Percentiles rank a stretch among this genome's conserved stretches.
These are phyloP conservation scores for Drosophila bipectinata DNA, from an alignment of 1,140 invertebrate genomes.

Conservation along the genomic window DNA sequence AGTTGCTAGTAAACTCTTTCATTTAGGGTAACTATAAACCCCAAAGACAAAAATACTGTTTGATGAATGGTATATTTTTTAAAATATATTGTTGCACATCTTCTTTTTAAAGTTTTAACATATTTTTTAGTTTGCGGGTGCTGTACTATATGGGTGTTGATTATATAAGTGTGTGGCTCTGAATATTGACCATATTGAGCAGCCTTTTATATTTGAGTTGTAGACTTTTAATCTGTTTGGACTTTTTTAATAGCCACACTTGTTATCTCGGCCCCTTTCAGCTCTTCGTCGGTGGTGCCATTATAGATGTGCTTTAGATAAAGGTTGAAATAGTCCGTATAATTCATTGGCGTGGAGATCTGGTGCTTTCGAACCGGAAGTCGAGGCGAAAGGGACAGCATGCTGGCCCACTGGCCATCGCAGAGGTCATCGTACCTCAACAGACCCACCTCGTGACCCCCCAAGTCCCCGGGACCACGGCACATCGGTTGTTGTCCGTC, in stretches of 20 bases:
- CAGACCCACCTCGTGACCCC: slow-evolving; percentile 82
- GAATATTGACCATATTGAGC: not conserved
- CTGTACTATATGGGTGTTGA: too few relatives aligned
- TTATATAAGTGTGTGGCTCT: too few relatives aligned
- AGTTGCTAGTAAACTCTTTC: not conserved
- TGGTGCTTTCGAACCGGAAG: slow-evolving; percentile 85
- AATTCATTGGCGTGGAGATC: slow-evolving; percentile 79
- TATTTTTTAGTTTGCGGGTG: too few relatives aligned
- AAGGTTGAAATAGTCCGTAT: slow-evolving; percentile 81
- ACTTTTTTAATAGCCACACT: slow-evolving; percentile 75
- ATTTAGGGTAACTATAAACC: too few relatives aligned
- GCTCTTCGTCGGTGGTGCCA: slow-evolving; percentile 66
- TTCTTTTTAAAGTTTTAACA: too few relatives aligned
- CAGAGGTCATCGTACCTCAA: slow-evolving; percentile 92
- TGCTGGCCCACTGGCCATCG: slow-evolving; percentile 93
- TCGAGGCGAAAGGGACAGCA: slow-evolving; percentile 89
- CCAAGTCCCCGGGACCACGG: slow-evolving; percentile 88
- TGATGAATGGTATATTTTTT: too few relatives aligned
- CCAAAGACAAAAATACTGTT: too few relatives aligned
- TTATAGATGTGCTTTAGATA: slow-evolving; percentile 81
- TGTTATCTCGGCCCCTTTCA: slow-evolving; percentile 70
- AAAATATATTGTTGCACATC: too few relatives aligned
- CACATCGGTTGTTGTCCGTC: slow-evolving; percentile 89
- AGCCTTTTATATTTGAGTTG: not conserved
- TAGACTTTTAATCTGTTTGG: slow-evolving; percentile 42